Evolutionary conservation across 2,113 vertebrate species (phyloP), one percentile per base, ranked within the genome.

Genomic region (Pica pica): DNA sequence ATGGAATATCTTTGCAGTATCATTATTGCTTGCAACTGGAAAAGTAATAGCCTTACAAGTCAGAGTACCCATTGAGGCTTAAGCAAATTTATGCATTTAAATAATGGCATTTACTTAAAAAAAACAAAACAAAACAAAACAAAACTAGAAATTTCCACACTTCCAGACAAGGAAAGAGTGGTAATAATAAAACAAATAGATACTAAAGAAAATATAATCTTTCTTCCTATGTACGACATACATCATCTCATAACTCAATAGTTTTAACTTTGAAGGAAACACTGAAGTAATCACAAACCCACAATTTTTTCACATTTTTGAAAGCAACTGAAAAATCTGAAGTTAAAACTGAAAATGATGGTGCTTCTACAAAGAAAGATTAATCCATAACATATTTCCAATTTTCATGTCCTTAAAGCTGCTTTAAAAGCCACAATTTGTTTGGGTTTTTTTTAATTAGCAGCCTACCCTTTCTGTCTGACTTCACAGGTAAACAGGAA

Each of bases 11-110:
- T 97, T 97, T 93, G 44, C 95, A 94, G 57, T 89, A 97, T 97
- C 97, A 97, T 98, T 97, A 97, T 97, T 95, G 94, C 87, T 96
- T 96, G 91, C 46, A 92, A 97, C 93, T 92, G 87, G 87, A 94
- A 96, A 97, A 98, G 95, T 96, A 97, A 97, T 97, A 97, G 80
- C 64, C 92, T 95, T 96, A 97, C 26, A 87, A 97, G 93, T 90
- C 87, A 91, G 67, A 96, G 83, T 67, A 97, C 79, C 93, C 92
- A 87, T 6, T 78, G 96, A 97, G 82, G 83, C 64, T 96, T 95
- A 90, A 81, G 90, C 31, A 90, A 95, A 85, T 90, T 73, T 83
- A 95, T 96, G 35, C 47, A 85, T 96, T 96, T 94, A 96, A 95
- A 92, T 90, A 98, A 95, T 74, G n/a, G 75, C 87, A 8, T 94